Conservation (phyloP, 2,888 invertebrate species). For the Drosophila mayaguana region DNA sequence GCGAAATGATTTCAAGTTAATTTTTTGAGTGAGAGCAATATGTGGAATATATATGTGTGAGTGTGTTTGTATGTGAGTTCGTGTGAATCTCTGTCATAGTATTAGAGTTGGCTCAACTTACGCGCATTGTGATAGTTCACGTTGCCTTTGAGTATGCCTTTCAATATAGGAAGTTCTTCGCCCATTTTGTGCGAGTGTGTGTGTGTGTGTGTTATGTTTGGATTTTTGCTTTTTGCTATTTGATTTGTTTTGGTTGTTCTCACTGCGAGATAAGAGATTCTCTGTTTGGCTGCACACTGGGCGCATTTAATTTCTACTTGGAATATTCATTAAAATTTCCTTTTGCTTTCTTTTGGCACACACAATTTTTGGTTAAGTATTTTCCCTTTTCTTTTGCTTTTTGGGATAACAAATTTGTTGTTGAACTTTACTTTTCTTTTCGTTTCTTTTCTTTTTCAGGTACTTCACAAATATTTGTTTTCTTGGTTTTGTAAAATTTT, state of each 20-base stretch:
- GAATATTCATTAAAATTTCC: slow-evolving; percentile 57
- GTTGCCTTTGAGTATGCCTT: slow-evolving; percentile 95
- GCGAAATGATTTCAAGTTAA: slow-evolving; percentile 6
- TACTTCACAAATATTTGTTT: slow-evolving; percentile 36
- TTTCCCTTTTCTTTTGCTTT: slow-evolving; percentile 7
- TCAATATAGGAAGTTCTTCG: slow-evolving; percentile 95
- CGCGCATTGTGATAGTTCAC: slow-evolving; percentile 97
- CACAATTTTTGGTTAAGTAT: slow-evolving; percentile 61
- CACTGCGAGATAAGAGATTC: slow-evolving; percentile 48
- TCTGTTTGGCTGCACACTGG: slow-evolving; percentile 39
- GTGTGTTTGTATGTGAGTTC: background rate
- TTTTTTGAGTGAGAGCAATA: background rate
- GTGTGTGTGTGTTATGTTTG: slow-evolving; percentile 26
- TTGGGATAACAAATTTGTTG: slow-evolving; percentile 3
- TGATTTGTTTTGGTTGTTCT: slow-evolving; percentile 14
- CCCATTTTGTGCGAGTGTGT: slow-evolving; percentile 87
- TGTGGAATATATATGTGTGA: background rate
- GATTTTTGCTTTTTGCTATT: slow-evolving; percentile 9
- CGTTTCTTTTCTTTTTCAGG: slow-evolving; percentile 39
- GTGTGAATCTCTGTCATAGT: background rate
- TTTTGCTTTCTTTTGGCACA: slow-evolving; percentile 69
- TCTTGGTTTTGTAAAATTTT: slow-evolving; percentile 26
- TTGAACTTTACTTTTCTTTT: slow-evolving; percentile 61
- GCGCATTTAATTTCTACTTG: slow-evolving; percentile 49
- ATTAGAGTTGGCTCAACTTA: slow-evolving; percentile 87